Conservation (phyloP, 2,888 invertebrate genomes). For the Andrena bicolor region DNA sequence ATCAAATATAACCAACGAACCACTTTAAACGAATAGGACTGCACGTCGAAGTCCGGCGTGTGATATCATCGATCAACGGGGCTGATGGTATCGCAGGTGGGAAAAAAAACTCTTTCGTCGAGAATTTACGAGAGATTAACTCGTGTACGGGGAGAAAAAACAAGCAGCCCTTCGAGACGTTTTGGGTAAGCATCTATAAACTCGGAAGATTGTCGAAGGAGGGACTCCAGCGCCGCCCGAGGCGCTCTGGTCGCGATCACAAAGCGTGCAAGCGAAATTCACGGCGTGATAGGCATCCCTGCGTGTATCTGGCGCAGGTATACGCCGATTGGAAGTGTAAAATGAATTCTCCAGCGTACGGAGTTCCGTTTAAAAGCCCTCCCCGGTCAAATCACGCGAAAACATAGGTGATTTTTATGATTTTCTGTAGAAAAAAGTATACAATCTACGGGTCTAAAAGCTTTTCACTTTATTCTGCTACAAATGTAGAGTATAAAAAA, state of each 20-base stretch:
- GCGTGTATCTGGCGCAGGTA: slow-evolving; percentile 31
- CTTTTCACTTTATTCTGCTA: too few species aligned
- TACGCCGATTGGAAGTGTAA: slow-evolving; percentile 47
- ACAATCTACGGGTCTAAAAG: too few species aligned
- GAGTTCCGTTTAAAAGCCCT: slow-evolving; percentile 21
- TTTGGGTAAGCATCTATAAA: slow-evolving; percentile 47
- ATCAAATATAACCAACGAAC: not conserved
- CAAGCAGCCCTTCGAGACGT: slow-evolving; percentile 6
- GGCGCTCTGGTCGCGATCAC: slow-evolving; percentile 11
- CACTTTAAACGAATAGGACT: not conserved
- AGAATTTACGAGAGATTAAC: slow-evolving; percentile 11
- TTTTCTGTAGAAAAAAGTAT: too few species aligned
- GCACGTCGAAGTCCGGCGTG: not conserved
- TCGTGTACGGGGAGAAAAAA: slow-evolving; percentile 8
- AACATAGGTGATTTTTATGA: too few species aligned
- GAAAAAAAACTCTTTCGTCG: slow-evolving; percentile 20
- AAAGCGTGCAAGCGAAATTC: slow-evolving; percentile 47
- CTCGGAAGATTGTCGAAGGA: slow-evolving; percentile 41
- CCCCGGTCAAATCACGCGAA: too few species aligned
- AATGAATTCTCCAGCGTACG: slow-evolving; percentile 58
- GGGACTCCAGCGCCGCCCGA: slow-evolving; percentile 7
- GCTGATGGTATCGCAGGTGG: slow-evolving; percentile 7
- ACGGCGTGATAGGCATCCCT: slow-evolving; percentile 44
- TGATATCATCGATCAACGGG: not conserved
- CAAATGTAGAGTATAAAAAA: too few species aligned